Conservation (phyloP, 2,888 invertebrate genomes). For the Dione juno region DNA sequence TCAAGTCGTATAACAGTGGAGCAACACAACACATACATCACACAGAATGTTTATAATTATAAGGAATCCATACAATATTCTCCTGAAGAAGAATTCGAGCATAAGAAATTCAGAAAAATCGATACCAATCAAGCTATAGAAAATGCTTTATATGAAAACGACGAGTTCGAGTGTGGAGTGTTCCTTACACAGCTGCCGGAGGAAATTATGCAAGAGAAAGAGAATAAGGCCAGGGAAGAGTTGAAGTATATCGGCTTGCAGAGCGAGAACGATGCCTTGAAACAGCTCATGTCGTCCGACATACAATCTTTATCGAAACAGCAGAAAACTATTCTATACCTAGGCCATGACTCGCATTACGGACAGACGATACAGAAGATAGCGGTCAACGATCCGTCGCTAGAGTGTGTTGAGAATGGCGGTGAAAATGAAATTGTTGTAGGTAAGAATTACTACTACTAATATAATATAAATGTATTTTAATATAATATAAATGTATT, state of each 20-base stretch:
- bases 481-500: too few species aligned
- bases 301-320: slow-evolving; percentile 67
- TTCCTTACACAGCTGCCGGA: slow-evolving; percentile 65
- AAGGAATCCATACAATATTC: slow-evolving; percentile 58
- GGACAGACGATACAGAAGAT: slow-evolving; percentile 77
- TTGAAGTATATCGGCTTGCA: slow-evolving; percentile 56
- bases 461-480: too few species aligned
- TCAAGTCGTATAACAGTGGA: slow-evolving; percentile 62
- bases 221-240: slow-evolving; percentile 56
- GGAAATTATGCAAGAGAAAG: slow-evolving; percentile 66
- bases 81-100: slow-evolving; percentile 54
- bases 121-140: slow-evolving; percentile 49
- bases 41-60: slow-evolving; percentile 69
- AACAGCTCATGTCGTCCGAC: slow-evolving; percentile 72
- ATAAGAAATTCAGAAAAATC: slow-evolving; percentile 55
- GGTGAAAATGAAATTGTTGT: slow-evolving; percentile 55
- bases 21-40: slow-evolving; percentile 69
- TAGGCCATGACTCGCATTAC: slow-evolving; percentile 64
- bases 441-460: slow-evolving; percentile 54
- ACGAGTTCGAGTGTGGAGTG: slow-evolving; percentile 69
- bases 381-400: slow-evolving; percentile 62
- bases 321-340: slow-evolving; percentile 69
- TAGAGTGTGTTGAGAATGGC: slow-evolving; percentile 57
- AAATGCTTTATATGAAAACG: slow-evolving; percentile 59
- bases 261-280: slow-evolving; percentile 65